Conservation (phyloP, 2,797 vertebrate genomes). For the Epinephelus awoara region DNA sequence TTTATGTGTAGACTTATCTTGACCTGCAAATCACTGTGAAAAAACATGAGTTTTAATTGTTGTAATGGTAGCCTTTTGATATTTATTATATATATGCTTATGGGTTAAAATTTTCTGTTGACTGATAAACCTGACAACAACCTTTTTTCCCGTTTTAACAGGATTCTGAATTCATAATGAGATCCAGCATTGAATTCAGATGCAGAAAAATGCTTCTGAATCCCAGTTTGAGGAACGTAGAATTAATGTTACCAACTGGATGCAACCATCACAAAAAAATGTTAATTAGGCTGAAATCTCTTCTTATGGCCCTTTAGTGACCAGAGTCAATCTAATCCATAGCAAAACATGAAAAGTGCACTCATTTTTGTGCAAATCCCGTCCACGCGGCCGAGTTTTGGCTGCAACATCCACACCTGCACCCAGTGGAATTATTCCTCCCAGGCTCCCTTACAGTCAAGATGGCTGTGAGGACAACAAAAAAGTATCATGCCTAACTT, state of each 20-base stretch:
- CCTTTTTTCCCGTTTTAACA: not conserved
- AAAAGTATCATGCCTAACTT: no score
- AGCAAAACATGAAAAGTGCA: no score
- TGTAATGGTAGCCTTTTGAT: not conserved
- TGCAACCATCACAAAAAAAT: not conserved
- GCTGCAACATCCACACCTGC: no score
- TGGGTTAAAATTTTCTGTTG: not conserved
- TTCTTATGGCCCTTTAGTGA: not conserved
- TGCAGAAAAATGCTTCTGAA: not conserved
- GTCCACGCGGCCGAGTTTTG: fast-evolving
- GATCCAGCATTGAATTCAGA: not conserved
- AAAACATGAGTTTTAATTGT: not conserved
- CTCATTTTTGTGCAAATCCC: no score
- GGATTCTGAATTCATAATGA: not conserved
- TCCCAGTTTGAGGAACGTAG: not conserved
- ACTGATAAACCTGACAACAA: not conserved
- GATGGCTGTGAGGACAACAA: no score
- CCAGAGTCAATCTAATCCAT: not conserved
- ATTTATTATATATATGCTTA: not conserved
- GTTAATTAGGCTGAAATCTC: not conserved
- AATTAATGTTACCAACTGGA: not conserved
- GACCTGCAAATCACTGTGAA: not conserved
- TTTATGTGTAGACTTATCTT: not conserved
- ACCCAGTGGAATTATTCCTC: no score
- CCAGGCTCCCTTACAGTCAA: no score